phyloP scores from a whole-genome alignment of 92 coral and sea anemone species.

The Umimayanthus chanpuru region DNA sequence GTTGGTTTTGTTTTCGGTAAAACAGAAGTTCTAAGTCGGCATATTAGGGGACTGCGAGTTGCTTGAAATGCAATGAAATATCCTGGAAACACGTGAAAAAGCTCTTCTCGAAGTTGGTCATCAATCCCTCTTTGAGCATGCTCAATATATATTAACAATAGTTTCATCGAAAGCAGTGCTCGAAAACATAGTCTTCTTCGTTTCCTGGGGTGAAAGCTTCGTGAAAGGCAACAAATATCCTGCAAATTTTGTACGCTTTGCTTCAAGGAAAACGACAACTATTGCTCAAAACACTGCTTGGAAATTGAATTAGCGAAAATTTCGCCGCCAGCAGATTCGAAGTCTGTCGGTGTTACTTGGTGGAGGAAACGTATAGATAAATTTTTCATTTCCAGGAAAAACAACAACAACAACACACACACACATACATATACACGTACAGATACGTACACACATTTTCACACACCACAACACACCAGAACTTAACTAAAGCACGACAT shows the following conservation, averaged over 20 bases:
- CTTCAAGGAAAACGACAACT: neutral
- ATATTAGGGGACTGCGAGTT: neutral
- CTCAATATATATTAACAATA: neutral
- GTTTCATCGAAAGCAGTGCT: neutral
- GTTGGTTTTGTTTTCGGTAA: neutral
- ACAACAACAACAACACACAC: neutral
- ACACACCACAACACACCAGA: too few species aligned
- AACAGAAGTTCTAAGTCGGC: neutral
- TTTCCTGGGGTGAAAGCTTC: neutral
- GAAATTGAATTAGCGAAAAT: neutral
- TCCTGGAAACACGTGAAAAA: neutral
- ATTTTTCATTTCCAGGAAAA: neutral
- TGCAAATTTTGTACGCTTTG: neutral
- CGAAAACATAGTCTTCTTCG: too few species aligned
- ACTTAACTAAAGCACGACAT: neutral
- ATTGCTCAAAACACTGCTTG: neutral
- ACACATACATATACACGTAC: too few species aligned
- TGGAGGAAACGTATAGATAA: neutral
- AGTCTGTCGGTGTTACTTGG: neutral
- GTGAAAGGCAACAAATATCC: neutral
- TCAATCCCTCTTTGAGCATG: neutral
- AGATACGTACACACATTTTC: neutral
- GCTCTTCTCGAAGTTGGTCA: neutral
- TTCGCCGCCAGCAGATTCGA: neutral
- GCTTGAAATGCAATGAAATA: neutral